A percentile compares a stretch with the other conserved stretches of the same genome.
These are phyloP conservation scores for Chymomyza caudatula DNA, from an alignment of 2,888 invertebrate species.

Conservation along the genomic window DNA sequence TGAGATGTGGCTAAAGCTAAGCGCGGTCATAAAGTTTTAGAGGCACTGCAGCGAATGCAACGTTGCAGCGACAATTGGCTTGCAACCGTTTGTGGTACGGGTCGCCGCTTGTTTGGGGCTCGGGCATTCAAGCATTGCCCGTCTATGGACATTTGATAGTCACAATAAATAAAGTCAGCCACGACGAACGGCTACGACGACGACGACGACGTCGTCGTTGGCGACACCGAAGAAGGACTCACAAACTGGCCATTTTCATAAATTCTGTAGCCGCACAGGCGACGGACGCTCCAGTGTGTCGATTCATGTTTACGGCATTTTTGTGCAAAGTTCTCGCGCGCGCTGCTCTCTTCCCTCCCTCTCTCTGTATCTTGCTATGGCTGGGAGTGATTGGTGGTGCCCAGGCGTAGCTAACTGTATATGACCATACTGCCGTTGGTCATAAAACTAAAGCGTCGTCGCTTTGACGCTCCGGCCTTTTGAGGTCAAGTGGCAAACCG, in stretches of 20 bases:
- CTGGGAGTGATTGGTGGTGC: not conserved
- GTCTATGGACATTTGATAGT: conserved; percentile 39
- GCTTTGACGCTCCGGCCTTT: not conserved
- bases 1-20: not conserved
- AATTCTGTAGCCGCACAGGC: conserved; percentile 34
- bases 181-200: no score
- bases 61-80: not conserved
- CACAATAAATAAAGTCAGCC: conserved; percentile 57
- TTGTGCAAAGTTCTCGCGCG: conserved; percentile 64
- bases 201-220: conserved; percentile 8
- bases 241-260: conserved; percentile 58
- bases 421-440: not conserved
- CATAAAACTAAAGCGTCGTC: conserved; percentile 8
- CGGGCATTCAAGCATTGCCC: conserved; percentile 23
- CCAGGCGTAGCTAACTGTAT: conserved; percentile 31
- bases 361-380: conserved; percentile 13
- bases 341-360: not conserved
- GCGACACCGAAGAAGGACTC: conserved; percentile 48
- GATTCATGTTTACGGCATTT: conserved; percentile 56
- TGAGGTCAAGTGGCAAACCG: conserved; percentile 57
- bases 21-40: conserved; percentile 57
- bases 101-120: not conserved
- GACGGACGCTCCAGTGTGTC: conserved; percentile 16
- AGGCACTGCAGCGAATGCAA: conserved; percentile 24
- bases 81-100: not conserved